These are phyloP conservation scores for Xylocampa areola DNA, from an alignment of 2,888 invertebrate genomes.

Conservation along the genomic window DNA sequence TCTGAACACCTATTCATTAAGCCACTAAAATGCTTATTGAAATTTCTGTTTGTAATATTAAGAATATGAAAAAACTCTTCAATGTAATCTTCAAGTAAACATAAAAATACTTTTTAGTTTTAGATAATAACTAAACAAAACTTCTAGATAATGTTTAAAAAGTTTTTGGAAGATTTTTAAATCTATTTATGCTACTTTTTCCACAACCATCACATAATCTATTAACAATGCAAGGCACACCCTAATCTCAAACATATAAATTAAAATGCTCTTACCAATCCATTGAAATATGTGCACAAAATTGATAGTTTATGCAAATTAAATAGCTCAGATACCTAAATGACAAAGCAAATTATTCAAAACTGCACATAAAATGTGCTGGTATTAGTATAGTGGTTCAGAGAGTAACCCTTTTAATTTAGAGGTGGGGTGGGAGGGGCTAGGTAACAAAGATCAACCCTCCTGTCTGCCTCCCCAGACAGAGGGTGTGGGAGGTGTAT, in stretches of 20 bases:
- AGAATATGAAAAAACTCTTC: too few species aligned
- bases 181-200: too few species aligned
- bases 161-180: too few species aligned
- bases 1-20: too few species aligned
- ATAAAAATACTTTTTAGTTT: too few species aligned
- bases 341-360: not conserved
- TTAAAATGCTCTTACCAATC: conserved; percentile 22
- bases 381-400: too few species aligned
- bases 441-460: conserved; percentile 31
- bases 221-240: not conserved
- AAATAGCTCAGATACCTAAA: not conserved
- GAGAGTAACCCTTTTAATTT: too few species aligned
- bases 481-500: conserved; percentile 4
- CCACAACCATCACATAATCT: not conserved
- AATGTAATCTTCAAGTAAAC: too few species aligned
- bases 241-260: not conserved
- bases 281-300: not conserved
- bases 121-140: too few species aligned
- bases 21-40: too few species aligned
- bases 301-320: not conserved
- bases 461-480: conserved; percentile 29
- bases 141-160: too few species aligned
- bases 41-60: too few species aligned
- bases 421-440: conserved; percentile 28
- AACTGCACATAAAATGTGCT: conserved; percentile 1